These are phyloP conservation scores for Notiomystis cincta DNA, from an alignment of 2,113 vertebrate species.

Conservation along the genomic window DNA sequence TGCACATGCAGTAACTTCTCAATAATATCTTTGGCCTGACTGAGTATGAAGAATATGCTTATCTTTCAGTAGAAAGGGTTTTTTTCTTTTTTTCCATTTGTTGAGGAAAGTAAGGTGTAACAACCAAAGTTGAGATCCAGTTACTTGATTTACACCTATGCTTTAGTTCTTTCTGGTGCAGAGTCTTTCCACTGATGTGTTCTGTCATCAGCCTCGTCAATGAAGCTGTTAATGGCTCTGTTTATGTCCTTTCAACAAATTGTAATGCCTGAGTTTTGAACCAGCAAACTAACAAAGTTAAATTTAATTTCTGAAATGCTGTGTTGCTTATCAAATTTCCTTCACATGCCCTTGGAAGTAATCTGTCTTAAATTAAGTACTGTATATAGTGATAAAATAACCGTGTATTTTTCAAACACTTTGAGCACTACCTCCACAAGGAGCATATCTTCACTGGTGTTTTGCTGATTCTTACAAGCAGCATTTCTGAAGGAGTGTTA, in stretches of 20 bases:
- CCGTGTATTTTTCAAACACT: neutral
- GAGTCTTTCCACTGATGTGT: neutral
- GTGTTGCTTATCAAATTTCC: neutral
- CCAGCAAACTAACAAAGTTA: neutral
- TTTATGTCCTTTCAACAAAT: neutral
- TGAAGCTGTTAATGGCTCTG: neutral
- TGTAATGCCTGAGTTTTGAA: neutral
- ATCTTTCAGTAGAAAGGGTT: rapidly evolving
- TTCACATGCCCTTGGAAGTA: neutral
- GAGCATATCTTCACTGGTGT: neutral
- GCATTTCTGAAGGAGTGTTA: neutral
- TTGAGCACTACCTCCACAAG: neutral
- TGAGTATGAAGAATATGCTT: neutral
- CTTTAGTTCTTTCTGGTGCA: neutral
- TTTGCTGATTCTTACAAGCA: neutral
- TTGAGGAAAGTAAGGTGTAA: neutral
- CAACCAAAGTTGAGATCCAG: neutral
- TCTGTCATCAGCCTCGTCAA: neutral
- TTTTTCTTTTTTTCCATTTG: neutral
- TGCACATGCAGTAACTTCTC: neutral
- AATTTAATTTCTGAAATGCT: neutral
- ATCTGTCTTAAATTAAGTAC: neutral
- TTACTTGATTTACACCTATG: neutral
- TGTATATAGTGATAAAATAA: neutral
- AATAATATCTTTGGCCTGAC: neutral